These are phyloP conservation scores for Marisa cornuarietis DNA, from an alignment of 1,140 invertebrate species.

Conservation along the genomic window DNA sequence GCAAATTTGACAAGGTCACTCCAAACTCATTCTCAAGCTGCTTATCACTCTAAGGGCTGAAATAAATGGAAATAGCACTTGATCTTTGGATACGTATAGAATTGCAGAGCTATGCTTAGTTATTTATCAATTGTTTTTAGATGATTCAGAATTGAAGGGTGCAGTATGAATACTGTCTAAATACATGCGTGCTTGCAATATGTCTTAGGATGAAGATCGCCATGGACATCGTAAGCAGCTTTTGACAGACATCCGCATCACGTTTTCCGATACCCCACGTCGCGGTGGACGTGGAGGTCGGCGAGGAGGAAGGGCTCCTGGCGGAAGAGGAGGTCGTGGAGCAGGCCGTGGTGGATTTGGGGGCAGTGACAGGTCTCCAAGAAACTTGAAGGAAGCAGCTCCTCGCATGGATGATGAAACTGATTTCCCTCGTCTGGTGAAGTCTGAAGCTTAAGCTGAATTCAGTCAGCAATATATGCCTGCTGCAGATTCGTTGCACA, in stretches of 20 bases:
- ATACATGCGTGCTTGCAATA: background rate
- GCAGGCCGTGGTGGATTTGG: constrained; percentile 32
- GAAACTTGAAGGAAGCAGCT: constrained; percentile 72
- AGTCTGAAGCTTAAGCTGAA: constrained; percentile 44
- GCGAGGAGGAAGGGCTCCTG: constrained; percentile 36
- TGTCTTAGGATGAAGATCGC: constrained; percentile 42
- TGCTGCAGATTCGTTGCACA: too few species aligned
- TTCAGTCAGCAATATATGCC: too few species aligned
- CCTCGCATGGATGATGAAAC: constrained; percentile 95
- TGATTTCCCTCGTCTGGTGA: constrained; percentile 81
- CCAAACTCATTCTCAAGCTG: too few species aligned
- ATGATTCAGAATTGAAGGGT: too few species aligned
- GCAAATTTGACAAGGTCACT: too few species aligned
- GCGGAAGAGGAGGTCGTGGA: constrained; percentile 43
- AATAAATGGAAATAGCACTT: background rate
- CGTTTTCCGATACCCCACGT: constrained; percentile 55
- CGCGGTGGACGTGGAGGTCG: constrained; percentile 47
- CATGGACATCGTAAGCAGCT: constrained; percentile 42
- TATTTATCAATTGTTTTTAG: background rate
- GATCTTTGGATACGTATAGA: background rate
- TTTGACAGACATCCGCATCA: constrained; percentile 55
- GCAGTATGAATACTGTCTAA: background rate
- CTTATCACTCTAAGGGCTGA: too few species aligned
- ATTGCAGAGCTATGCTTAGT: background rate
- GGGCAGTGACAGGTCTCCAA: constrained; percentile 35